Conservation (phyloP, 2,797 vertebrate genomes). For the Pseudochaenichthys georgianus region DNA sequence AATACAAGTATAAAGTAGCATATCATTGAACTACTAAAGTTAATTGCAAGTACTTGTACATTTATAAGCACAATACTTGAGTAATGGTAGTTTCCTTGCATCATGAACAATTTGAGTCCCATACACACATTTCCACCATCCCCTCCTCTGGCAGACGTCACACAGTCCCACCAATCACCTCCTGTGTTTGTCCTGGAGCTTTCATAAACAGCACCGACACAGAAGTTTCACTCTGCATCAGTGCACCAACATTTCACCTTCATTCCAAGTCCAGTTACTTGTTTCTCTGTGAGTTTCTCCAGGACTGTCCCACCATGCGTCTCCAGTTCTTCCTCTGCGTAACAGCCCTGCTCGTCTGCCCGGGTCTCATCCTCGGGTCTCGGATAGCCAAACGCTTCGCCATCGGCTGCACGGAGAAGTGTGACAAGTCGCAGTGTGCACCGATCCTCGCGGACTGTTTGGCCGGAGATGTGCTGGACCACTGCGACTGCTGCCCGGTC, state of each 20-base stretch:
- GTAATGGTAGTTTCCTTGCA: not conserved
- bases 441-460: constrained; percentile 83
- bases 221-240: not conserved
- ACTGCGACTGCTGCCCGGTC: constrained; percentile 92
- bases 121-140: not conserved
- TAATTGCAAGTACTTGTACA: not conserved
- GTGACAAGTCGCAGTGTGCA: constrained; percentile 87
- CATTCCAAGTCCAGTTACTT: not conserved
- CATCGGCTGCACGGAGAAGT: constrained; percentile 87
- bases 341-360: constrained; percentile 45
- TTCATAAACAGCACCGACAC: constrained; percentile 68
- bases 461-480: constrained; percentile 84
- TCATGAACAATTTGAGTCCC: not conserved
- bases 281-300: not conserved
- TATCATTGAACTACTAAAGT: not conserved
- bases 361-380: constrained; percentile 43
- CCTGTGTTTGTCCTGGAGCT: constrained; percentile 71
- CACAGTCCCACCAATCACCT: constrained; percentile 67
- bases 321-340: constrained; percentile 53
- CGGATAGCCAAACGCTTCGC: constrained; percentile 68
- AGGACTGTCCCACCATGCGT: constrained; percentile 53
- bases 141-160: constrained; percentile 57
- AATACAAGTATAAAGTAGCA: not conserved
- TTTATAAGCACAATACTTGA: too few species aligned
- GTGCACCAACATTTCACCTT: not conserved